These are phyloP conservation scores for Pinna nobilis DNA, from an alignment of 1,140 invertebrate genomes.

Conservation along the genomic window DNA sequence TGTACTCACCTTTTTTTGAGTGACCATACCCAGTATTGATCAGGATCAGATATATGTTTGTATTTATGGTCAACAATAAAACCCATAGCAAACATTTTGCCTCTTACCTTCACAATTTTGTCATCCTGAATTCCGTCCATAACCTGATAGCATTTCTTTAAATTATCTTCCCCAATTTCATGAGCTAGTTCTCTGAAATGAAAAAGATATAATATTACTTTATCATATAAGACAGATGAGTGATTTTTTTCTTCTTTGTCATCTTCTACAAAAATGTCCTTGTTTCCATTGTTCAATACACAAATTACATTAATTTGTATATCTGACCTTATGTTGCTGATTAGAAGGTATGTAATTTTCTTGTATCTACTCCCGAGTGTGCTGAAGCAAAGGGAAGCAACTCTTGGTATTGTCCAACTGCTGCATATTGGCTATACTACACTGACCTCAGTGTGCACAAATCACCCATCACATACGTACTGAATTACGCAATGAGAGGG, in stretches of 20 bases:
- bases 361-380: too few species aligned
- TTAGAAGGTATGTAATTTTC: too few species aligned
- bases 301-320: too few species aligned
- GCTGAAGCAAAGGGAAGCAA: too few species aligned
- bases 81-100: not conserved
- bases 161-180: slow-evolving; percentile 43
- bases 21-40: too few species aligned
- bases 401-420: too few species aligned
- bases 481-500: too few species aligned
- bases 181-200: slow-evolving; percentile 41
- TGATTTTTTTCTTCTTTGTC: not conserved
- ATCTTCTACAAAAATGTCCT: not conserved
- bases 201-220: not conserved
- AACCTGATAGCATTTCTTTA: slow-evolving; percentile 40
- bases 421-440: too few species aligned
- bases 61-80: not conserved
- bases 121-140: slow-evolving; percentile 41
- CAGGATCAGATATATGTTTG: not conserved
- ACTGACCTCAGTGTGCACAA: too few species aligned
- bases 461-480: too few species aligned
- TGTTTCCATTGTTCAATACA: slow-evolving; percentile 9
- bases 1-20: too few species aligned
- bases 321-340: too few species aligned
- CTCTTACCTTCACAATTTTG: slow-evolving; percentile 44
- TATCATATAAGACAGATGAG: not conserved